A percentile compares a stretch with the other conserved stretches of the same genome.
Conservation (phyloP, 2,797 vertebrate genomes). For the Chaenodraco wilsoni region DNA sequence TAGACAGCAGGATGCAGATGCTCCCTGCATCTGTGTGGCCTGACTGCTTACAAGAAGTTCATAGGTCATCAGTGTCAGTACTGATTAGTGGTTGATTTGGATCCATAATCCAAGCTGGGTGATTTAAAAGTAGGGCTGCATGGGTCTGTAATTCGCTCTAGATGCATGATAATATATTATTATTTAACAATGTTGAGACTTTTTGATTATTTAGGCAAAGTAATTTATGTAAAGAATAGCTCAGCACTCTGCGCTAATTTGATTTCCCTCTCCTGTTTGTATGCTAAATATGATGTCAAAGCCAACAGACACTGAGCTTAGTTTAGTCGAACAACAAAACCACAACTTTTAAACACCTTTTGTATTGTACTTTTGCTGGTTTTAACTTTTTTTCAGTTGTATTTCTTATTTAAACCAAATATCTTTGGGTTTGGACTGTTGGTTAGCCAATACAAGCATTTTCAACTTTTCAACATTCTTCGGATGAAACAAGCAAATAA, state of each 20-base stretch:
- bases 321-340: not conserved
- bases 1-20: not conserved
- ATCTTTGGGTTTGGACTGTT: not conserved
- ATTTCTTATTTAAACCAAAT: not conserved
- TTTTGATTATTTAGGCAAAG: not conserved
- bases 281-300: not conserved
- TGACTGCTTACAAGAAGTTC: constrained; percentile 11
- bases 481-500: constrained; percentile 16
- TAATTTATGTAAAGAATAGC: not conserved
- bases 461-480: not conserved
- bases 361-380: not conserved
- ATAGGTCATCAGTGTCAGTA: not conserved
- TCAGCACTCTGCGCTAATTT: not conserved
- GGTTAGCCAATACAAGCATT: not conserved
- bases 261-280: not conserved
- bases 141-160: not conserved
- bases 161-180: not conserved
- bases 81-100: not conserved
- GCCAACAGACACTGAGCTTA: not conserved
- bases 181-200: not conserved
- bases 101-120: not conserved
- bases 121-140: not conserved
- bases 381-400: not conserved
- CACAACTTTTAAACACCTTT: not conserved
- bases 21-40: constrained; percentile 43